Base-by-base conservation (phyloP, 2,888 invertebrate genomes). In the Dasysyrphus tricinctus region DNA sequence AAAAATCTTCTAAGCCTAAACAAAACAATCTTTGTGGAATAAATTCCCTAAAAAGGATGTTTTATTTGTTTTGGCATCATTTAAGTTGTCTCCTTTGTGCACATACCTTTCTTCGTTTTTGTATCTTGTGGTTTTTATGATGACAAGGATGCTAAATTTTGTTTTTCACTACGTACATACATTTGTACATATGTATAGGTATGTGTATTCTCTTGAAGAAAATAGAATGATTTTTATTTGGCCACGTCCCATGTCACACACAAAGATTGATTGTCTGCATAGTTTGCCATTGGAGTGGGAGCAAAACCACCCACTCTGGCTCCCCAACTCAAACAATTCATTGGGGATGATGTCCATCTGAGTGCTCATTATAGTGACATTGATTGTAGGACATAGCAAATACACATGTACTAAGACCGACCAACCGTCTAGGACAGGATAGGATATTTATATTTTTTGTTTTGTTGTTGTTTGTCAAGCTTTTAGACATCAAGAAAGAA, bases 341-440 rank as follows among this genome's bases (percentile, higher is more conserved):
- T 39, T 57, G 19, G 86, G 86, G 86, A 86, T 86, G 86, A 86
- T 86, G 86, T 86, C 86, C 86, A 82, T 72, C 82, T 75, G 86
- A 86, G 86, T 82, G 86, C 86, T 82, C 78, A 86, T 86, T 86
- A 86, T 86, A 39, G 82, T 86, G 86, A 86, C 86, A 86, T 82
- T 86, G 86, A 86, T 86, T 86, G 86, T 78, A 59, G 73, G 78
- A 67, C 81, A 69, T 51, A 72, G 75, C 70, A 70, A 59, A 61
- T 59, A 39, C 47, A 70, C 54, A 32, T 29, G 49, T 61, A 39
- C 39, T 14, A 12, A 12, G 16, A 32, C 67, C 12, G 16, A 32
- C 67, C 12, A 47, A 72, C 63, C 65, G 59, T 75, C 5, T 39
- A 32, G 32, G 11, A 37, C 59, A 37, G 7, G 37, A 59, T 19